Percentiles rank a stretch among this genome's conserved stretches.
Conservation (phyloP, 1,140 invertebrate genomes). For the Drosophila yakuba region DNA sequence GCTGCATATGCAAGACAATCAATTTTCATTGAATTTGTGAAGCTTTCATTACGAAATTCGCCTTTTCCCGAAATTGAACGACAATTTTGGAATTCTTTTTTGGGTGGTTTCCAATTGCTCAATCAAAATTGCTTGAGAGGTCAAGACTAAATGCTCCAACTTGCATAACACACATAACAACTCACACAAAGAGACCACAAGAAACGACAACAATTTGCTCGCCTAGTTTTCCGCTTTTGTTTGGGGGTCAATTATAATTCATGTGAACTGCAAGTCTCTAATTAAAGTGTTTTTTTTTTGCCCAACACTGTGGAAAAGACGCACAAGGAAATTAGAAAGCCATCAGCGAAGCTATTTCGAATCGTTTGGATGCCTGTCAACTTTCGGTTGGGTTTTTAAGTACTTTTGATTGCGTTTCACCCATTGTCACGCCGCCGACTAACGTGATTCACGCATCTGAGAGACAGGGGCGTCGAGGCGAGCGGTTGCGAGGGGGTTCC, state of each 20-base stretch:
- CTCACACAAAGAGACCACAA: not conserved
- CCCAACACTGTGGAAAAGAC: not conserved
- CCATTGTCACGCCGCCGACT: conserved; percentile 38
- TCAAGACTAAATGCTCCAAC: conserved; percentile 18
- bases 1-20: conserved; percentile 4
- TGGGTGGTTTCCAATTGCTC: conserved; percentile 28
- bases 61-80: conserved; percentile 13
- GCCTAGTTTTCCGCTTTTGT: conserved; percentile 9
- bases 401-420: conserved; percentile 51
- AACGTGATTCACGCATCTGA: conserved; percentile 58
- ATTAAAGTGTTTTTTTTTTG: conserved; percentile 33
- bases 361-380: conserved; percentile 30
- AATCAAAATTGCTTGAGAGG: conserved; percentile 29
- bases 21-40: conserved; percentile 7
- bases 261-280: conserved; percentile 35
- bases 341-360: conserved; percentile 41
- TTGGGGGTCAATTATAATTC: conserved; percentile 55
- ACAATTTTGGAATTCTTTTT: conserved; percentile 9
- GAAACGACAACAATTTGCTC: conserved; percentile 16
- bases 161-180: conserved; percentile 29
- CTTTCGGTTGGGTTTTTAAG: conserved; percentile 39
- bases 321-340: conserved; percentile 56
- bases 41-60: conserved; percentile 14
- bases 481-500: conserved; percentile 14
- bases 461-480: not conserved